Conservation (phyloP, 2,888 invertebrate species). For the Caenorhabditis afra region DNA sequence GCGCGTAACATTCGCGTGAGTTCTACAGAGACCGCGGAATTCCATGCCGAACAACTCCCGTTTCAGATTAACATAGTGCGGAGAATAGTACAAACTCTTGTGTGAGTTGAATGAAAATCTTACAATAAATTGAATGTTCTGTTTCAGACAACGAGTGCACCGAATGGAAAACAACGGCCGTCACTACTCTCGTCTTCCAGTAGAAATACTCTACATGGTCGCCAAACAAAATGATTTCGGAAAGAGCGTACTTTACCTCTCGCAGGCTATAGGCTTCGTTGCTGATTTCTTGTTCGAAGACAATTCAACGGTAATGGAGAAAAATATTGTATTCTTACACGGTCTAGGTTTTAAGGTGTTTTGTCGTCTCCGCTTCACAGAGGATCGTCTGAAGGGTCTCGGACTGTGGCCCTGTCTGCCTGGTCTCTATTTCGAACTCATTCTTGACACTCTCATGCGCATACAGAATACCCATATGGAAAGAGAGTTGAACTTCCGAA, state of each 20-base stretch:
- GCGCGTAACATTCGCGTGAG: constrained; percentile 27
- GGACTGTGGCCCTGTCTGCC: constrained; percentile 51
- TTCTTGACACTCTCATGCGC: constrained; percentile 32
- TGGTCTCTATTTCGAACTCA: constrained; percentile 43
- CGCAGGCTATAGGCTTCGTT: constrained; percentile 16
- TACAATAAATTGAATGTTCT: neutral
- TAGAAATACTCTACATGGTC: constrained; percentile 40
- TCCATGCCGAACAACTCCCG: neutral
- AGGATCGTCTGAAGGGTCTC: constrained; percentile 26
- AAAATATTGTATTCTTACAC: neutral
- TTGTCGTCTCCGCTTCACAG: constrained; percentile 42
- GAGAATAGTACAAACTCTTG: constrained; percentile 37
- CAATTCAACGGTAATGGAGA: constrained; percentile 24
- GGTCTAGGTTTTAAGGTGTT: constrained; percentile 14
- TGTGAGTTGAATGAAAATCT: constrained; percentile 25
- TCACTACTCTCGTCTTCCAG: constrained; percentile 34
- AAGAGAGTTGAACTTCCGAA: constrained; percentile 31
- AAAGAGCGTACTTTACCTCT: constrained; percentile 28
- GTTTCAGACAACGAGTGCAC: constrained; percentile 36
- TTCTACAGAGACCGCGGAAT: neutral
- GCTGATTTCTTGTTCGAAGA: constrained; percentile 55
- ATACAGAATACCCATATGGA: constrained; percentile 20
- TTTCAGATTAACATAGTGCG: constrained; percentile 38
- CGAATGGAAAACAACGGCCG: constrained; percentile 42
- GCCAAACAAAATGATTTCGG: constrained; percentile 44